These are phyloP conservation scores for Tauraco hartlaubi DNA, from an alignment of 2,797 vertebrate genomes.

Conservation along the genomic window DNA sequence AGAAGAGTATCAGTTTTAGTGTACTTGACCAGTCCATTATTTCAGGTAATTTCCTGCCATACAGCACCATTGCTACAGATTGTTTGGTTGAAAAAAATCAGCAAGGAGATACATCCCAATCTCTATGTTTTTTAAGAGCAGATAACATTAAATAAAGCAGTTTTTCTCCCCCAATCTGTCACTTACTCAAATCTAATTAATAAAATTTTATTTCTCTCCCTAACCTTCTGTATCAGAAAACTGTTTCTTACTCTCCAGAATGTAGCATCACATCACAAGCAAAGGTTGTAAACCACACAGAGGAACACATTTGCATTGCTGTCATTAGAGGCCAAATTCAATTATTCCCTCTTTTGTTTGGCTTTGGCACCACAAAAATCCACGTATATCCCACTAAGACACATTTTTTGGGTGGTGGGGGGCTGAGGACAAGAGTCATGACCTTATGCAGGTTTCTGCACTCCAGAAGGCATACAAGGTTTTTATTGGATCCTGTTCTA, in stretches of 20 bases:
- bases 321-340: background rate
- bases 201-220: background rate
- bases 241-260: background rate
- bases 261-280: background rate
- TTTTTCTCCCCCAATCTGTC: slow-evolving; percentile 1
- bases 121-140: background rate
- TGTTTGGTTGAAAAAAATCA: background rate
- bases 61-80: background rate
- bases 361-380: background rate
- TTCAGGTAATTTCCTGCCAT: slow-evolving; percentile 33
- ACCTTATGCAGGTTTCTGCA: background rate
- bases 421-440: background rate
- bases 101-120: background rate
- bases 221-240: background rate
- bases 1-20: slow-evolving; percentile 65
- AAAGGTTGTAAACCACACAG: background rate
- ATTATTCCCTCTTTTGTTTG: background rate
- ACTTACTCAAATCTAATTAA: slow-evolving; percentile 6
- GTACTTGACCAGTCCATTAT: slow-evolving; percentile 49
- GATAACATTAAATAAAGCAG: background rate
- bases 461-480: background rate
- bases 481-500: slow-evolving; percentile 38
- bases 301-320: slow-evolving; percentile 9
- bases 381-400: background rate
- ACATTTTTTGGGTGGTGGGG: background rate